Base-by-base conservation (phyloP, 2,797 vertebrate species). In the Myotis findleyi region DNA sequence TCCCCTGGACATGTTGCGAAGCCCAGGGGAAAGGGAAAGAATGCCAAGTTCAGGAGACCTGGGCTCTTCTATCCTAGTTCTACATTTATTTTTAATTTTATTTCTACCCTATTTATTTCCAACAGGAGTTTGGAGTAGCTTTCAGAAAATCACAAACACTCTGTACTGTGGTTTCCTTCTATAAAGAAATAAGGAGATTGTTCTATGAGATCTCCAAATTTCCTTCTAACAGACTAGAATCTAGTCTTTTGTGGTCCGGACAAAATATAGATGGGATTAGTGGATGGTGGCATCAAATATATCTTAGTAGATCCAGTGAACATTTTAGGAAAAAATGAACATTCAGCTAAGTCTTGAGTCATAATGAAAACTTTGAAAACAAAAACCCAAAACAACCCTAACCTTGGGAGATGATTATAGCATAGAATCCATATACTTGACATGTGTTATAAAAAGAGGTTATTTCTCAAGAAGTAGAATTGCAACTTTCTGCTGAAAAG, bases 401-500 rank as follows among this genome's bases (percentile, higher is more conserved):
- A 93, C 16, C 17, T 87, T 91, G 62, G 75, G 41, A 93, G 95
- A 93, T 79, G 55, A 87, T 75, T 83, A 88, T 47, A 87, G 16
- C 73, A 82, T 20, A 94, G 66, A 62, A 79, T 84, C 27, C 20
- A 75, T 73, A 72, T 57, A 89, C 49, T 89, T 96, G 88, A 85
- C 79, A 33, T 72, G 21, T 75, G 57, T 53, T 92, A 2, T 87
- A 95, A 85, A 79, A 95, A 82, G 69, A 84, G 69, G 49, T 53
- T 91, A 91, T 94, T 93, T 96, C 83, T 72, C 95, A 47, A 95
- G 81, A 86, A 62, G 69, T 68, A 2, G 44, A 83, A 96, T 73
- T 87, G n/a, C 53, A 97, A 91, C 69, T 96, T 93, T 96, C 49
- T 92, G 36, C 68, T 93, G 59, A 95, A 95, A 96, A 75, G 51